Conservation (phyloP, 2,888 invertebrate genomes). For the Hirtodrosophila duncani region DNA sequence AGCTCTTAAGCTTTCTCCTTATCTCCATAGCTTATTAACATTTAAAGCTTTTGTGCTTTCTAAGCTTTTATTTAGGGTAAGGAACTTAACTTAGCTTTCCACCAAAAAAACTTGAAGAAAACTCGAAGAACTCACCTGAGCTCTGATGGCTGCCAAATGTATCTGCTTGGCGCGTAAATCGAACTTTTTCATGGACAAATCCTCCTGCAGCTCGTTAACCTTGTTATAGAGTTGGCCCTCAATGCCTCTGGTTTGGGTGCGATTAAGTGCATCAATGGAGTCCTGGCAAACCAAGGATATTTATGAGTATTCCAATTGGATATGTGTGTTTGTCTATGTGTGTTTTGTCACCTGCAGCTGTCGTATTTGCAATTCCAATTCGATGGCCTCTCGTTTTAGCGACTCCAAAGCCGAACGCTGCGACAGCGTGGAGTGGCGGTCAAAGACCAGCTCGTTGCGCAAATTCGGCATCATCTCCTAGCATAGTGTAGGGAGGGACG, state of each 20-base stretch:
- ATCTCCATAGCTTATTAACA: conserved; percentile 5
- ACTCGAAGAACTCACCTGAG: conserved; percentile 86
- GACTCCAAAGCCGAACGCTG: conserved; percentile 87
- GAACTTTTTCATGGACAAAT: conserved; percentile 95
- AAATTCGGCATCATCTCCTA: conserved; percentile 87
- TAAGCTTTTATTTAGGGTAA: conserved; percentile 3
- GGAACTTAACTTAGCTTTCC: conserved; percentile 25
- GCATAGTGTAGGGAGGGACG: too few relatives aligned
- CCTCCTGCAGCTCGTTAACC: conserved; percentile 96
- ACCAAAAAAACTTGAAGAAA: conserved; percentile 2
- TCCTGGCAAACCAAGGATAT: conserved; percentile 81
- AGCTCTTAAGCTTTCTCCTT: conserved; percentile 28
- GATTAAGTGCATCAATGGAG: conserved; percentile 87
- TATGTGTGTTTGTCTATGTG: not conserved
- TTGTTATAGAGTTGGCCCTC: conserved; percentile 93
- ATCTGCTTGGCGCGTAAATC: conserved; percentile 94
- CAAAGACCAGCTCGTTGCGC: conserved; percentile 90
- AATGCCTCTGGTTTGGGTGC: conserved; percentile 87
- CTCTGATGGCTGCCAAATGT: conserved; percentile 91
- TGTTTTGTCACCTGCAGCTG: conserved; percentile 82
- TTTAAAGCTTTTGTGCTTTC: not conserved
- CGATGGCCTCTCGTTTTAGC: conserved; percentile 89
- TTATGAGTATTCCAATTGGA: too few relatives aligned
- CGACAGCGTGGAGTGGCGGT: conserved; percentile 85
- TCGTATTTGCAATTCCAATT: conserved; percentile 91